A percentile compares a stretch with the other conserved stretches of the same genome.
phyloP scores from a whole-genome alignment of 2,888 invertebrate genomes.

The Chirona hameri region DNA sequence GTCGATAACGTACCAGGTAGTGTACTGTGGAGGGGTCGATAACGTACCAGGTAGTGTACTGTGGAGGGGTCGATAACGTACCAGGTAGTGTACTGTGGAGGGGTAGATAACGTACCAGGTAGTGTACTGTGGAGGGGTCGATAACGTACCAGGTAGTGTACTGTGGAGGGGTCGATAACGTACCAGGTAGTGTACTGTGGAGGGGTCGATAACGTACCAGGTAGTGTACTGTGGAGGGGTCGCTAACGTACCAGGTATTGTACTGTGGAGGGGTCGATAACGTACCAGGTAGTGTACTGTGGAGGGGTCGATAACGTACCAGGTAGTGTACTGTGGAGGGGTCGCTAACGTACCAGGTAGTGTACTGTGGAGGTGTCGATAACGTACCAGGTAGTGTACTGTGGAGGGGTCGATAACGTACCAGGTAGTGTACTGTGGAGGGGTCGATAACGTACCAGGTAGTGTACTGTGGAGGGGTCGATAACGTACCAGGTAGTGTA shows the following conservation, averaged over 20 bases:
- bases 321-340: too few species aligned
- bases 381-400: constrained; percentile 70
- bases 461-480: constrained; percentile 77
- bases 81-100: constrained; percentile 76
- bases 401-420: constrained; percentile 73
- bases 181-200: constrained; percentile 77
- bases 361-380: constrained; percentile 79
- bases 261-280: constrained; percentile 75
- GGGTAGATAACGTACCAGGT: constrained; percentile 74
- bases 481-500: constrained; percentile 71
- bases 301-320: constrained; percentile 80
- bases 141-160: constrained; percentile 71
- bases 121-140: constrained; percentile 77
- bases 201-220: too few species aligned
- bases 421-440: constrained; percentile 76
- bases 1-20: constrained; percentile 71
- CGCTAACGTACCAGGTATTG: constrained; percentile 64
- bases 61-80: constrained; percentile 73
- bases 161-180: constrained; percentile 72
- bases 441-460: constrained; percentile 74
- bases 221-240: too few species aligned
- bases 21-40: constrained; percentile 79
- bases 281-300: constrained; percentile 77
- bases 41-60: constrained; percentile 70
- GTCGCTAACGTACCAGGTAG: constrained; percentile 60